Percentiles rank a stretch among this genome's conserved stretches.
phyloP scores from a whole-genome alignment of 1,140 invertebrate species.

The Ridgeia piscesae region DNA sequence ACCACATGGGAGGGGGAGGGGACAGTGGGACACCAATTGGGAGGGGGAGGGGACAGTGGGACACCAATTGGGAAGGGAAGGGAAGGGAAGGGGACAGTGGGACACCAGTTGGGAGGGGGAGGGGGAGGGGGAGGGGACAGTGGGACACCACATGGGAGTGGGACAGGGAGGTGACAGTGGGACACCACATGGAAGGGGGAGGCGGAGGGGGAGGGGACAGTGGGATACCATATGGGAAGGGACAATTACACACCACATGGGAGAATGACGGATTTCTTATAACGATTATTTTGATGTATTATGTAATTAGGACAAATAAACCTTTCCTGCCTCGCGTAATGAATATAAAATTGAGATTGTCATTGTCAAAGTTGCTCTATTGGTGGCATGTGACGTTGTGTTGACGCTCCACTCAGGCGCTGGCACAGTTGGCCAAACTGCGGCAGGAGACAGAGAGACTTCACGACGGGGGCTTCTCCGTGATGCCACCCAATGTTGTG shows the following conservation, averaged over 20 bases:
- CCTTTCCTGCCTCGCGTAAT: neutral
- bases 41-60: slow-evolving; percentile 65
- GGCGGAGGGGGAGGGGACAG: too few species aligned
- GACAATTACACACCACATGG: too few species aligned
- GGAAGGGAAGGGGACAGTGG: slow-evolving; percentile 64
- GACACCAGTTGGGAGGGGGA: slow-evolving; percentile 66
- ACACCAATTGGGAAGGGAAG: slow-evolving; percentile 69
- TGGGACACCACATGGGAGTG: slow-evolving; percentile 60
- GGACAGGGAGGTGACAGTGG: too few species aligned
- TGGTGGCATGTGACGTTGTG: neutral
- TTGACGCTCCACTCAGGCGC: neutral
- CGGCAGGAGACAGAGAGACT: neutral
- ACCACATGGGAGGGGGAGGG: too few species aligned
- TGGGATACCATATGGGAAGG: too few species aligned
- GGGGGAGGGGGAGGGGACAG: slow-evolving; percentile 63
- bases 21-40: slow-evolving; percentile 49
- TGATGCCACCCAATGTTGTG: neutral
- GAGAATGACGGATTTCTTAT: too few species aligned
- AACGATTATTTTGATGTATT: too few species aligned
- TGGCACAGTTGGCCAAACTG: neutral
- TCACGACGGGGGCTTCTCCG: neutral
- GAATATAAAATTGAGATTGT: neutral
- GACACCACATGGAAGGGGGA: too few species aligned
- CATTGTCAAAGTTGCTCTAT: too few species aligned
- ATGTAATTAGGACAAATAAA: too few species aligned